A percentile compares a stretch with the other conserved stretches of the same genome.
These are phyloP conservation scores for Pseudobourletiella spinata DNA, from an alignment of 1,140 invertebrate species.

Conservation along the genomic window DNA sequence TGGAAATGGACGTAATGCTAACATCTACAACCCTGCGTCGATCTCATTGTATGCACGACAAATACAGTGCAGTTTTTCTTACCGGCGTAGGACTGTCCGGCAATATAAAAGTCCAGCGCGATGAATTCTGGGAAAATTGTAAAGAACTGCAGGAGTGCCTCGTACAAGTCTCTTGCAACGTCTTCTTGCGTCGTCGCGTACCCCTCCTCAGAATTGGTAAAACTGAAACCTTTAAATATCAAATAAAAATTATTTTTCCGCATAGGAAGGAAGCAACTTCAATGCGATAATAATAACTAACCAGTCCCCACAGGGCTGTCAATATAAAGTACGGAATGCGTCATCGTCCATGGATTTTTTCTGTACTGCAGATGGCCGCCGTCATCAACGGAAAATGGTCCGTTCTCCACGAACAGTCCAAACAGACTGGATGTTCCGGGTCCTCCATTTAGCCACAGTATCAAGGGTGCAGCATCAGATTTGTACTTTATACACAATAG, in stretches of 20 bases:
- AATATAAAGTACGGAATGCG: conserved; percentile 44
- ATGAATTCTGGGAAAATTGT: conserved; percentile 40
- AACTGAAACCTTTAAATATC: conserved; percentile 28
- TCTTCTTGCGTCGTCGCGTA: conserved; percentile 42
- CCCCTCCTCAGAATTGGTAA: conserved; percentile 30
- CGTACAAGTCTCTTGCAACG: conserved; percentile 44
- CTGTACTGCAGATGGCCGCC: conserved; percentile 44
- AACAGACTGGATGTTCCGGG: conserved; percentile 48
- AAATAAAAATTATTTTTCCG: background rate
- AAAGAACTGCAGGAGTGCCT: conserved; percentile 44
- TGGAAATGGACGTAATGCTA: background rate
- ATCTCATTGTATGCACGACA: background rate
- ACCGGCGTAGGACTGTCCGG: conserved; percentile 42
- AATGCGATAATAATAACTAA: conserved; percentile 8
- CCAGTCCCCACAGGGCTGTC: conserved; percentile 48
- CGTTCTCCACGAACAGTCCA: conserved; percentile 48
- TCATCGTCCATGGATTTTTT: conserved; percentile 43
- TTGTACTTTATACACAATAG: conserved; percentile 29
- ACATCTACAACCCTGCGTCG: background rate
- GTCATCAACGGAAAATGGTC: conserved; percentile 42
- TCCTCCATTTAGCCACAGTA: conserved; percentile 50
- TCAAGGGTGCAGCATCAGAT: conserved; percentile 40
- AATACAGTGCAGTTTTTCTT: background rate
- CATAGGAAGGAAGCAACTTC: background rate
- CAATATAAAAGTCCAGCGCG: conserved; percentile 42